These are phyloP conservation scores for Brienomyrus longianalis DNA, from an alignment of 2,113 vertebrate species.

Conservation along the genomic window DNA sequence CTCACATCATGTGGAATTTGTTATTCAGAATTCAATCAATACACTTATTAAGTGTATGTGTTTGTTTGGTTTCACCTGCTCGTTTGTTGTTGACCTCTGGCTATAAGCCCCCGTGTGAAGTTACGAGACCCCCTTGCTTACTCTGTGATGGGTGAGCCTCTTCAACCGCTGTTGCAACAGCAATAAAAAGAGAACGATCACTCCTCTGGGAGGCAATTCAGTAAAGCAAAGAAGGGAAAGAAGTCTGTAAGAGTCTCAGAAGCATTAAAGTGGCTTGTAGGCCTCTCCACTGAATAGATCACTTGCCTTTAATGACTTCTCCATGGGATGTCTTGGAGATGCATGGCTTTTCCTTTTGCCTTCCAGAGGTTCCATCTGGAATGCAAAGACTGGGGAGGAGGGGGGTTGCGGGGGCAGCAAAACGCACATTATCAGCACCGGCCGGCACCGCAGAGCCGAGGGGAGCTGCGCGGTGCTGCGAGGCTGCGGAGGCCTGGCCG, in stretches of 20 bases:
- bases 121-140: background rate
- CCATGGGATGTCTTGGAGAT: conserved; percentile 1
- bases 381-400: background rate
- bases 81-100: background rate
- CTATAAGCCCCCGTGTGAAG: background rate
- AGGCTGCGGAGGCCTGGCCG: background rate
- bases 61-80: background rate
- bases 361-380: background rate
- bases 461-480: background rate
- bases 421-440: background rate
- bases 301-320: conserved; percentile 3
- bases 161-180: background rate
- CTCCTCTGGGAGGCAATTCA: background rate
- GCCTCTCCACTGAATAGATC: background rate
- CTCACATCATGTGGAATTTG: background rate
- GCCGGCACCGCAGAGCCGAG: background rate
- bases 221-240: background rate
- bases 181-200: background rate
- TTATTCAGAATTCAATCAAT: background rate
- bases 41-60: background rate
- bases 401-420: background rate
- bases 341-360: background rate
- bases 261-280: background rate
- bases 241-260: background rate
- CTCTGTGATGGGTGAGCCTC: background rate